phyloP scores from a whole-genome alignment of 2,888 invertebrate genomes.

The Branchellion lobata region DNA sequence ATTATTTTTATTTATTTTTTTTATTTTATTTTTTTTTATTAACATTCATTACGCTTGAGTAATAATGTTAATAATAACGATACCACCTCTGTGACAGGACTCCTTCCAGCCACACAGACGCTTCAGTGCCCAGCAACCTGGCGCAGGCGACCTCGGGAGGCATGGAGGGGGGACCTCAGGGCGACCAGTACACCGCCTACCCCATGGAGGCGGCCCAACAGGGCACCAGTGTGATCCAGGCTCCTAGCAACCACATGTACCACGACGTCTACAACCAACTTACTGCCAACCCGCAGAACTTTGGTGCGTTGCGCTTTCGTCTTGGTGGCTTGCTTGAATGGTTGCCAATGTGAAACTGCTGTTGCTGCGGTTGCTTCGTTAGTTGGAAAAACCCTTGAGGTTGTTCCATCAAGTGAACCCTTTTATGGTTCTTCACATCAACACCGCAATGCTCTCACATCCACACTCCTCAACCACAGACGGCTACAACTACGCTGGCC shows the following conservation, averaged over 20 bases:
- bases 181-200: slow-evolving; percentile 29
- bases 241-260: slow-evolving; percentile 27
- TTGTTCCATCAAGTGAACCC: too few species aligned
- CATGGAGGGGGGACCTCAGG: slow-evolving; percentile 4
- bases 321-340: too few species aligned
- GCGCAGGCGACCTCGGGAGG: not conserved
- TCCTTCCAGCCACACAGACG: slow-evolving; percentile 37
- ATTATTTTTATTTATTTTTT: too few species aligned
- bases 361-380: too few species aligned
- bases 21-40: too few species aligned
- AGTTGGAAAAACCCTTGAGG: too few species aligned
- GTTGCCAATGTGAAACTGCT: too few species aligned
- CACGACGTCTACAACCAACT: slow-evolving; percentile 33
- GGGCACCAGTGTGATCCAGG: slow-evolving; percentile 38
- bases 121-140: not conserved
- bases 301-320: slow-evolving; percentile 7
- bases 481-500: slow-evolving; percentile 13
- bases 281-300: slow-evolving; percentile 2
- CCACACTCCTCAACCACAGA: too few species aligned
- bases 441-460: too few species aligned
- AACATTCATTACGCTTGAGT: not conserved
- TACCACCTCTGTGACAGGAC: too few species aligned
- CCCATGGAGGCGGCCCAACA: slow-evolving; percentile 28
- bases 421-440: too few species aligned
- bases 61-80: not conserved